These are phyloP conservation scores for Coturnix japonica DNA, from an alignment of 2,113 vertebrate genomes.

Conservation along the genomic window DNA sequence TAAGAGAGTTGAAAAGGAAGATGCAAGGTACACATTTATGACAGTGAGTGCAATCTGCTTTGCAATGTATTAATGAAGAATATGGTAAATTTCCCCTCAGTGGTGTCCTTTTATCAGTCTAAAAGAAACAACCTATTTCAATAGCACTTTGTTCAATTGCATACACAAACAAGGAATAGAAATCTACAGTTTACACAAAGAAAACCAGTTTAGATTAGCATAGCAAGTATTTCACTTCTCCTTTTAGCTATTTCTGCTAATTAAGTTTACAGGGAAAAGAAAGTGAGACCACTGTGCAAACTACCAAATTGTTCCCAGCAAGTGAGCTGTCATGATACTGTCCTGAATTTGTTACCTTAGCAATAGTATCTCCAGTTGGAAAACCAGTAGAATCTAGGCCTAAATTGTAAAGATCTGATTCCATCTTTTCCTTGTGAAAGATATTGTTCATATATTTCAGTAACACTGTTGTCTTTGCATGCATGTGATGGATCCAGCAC, in stretches of 20 bases:
- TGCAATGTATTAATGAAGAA: conserved; percentile 31
- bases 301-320: background rate
- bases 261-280: background rate
- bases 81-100: conserved; percentile 29
- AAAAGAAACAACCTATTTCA: conserved; percentile 37
- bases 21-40: conserved; percentile 51
- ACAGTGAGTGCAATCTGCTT: conserved; percentile 50
- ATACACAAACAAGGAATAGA: background rate
- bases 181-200: background rate
- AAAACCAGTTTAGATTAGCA: conserved; percentile 15
- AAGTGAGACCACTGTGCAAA: background rate
- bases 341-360: background rate
- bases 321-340: background rate
- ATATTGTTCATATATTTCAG: background rate
- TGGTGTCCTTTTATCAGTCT: conserved; percentile 49
- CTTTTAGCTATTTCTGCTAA: conserved; percentile 9
- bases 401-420: background rate
- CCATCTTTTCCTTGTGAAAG: background rate
- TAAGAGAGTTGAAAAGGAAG: conserved; percentile 2
- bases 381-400: background rate
- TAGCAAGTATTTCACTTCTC: background rate
- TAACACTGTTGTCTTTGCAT: background rate
- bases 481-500: conserved; percentile 39
- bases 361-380: background rate
- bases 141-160: conserved; percentile 5